Evolutionary conservation across 2,888 invertebrate species (phyloP), one percentile per base, ranked within the genome.

Genomic region (Hypolimnas misippus): DNA sequence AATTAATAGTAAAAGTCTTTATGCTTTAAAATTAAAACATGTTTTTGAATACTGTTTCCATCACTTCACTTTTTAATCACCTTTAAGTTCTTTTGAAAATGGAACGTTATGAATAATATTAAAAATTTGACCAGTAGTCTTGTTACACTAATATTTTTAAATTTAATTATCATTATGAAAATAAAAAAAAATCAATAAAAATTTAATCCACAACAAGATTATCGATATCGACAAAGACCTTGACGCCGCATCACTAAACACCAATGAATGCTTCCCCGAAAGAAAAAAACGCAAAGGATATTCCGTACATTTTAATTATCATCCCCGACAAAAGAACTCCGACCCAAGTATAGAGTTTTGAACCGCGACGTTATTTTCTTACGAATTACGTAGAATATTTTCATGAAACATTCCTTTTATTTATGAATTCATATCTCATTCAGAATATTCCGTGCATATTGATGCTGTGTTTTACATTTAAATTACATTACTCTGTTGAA

Each of bases 221-320:
- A n/a, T n/a, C 44, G 44, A 46, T 46, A 21, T n/a, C 19, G 12
- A 21, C n/a, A 46, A 21, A 38, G 12, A 12, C n/a, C 4, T 8
- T 33, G 12, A 3, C 12, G 4, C 3, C 44, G 4, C 44, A 21
- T 46, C 21, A 46, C 44, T 46, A 21, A 3, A 5, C 10, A 3
- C 25, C 14, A 14, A 29, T 29, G 49, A 49, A 49, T 49, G 31
- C 31, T 58, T 25, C 19, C n/a, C 4, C 7, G 33, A 33, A 16
- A 57, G 21, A 42, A 51, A 58, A 51, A 38, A 58, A 33, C 35
- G 25, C 25, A 25, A 53, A 14, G 35, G 31, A 51, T 51, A 17
- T 33, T 42, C 42, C 33, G 10, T 52, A 52, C 52, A 52, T 53
- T 59, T 59, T 52, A 59, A 59, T 59, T 52, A 58, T 50, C 49